A percentile compares a stretch with the other conserved stretches of the same genome.
These are phyloP conservation scores for Zosterops pallidus DNA, from an alignment of 2,113 vertebrate genomes.

Conservation along the genomic window DNA sequence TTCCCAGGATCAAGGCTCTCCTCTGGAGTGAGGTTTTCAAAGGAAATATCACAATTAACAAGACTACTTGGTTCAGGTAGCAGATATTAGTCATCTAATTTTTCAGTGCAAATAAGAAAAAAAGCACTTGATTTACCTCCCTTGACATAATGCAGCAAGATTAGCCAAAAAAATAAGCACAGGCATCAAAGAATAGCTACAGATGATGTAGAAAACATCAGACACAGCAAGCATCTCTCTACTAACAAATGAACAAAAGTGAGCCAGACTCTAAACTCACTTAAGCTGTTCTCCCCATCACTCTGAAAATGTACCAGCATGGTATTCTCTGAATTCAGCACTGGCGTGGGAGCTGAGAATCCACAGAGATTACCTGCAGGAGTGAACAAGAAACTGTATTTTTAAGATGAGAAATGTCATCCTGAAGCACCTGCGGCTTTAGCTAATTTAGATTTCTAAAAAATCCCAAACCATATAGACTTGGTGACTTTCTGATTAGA, in stretches of 20 bases:
- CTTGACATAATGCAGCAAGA: neutral
- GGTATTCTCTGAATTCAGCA: neutral
- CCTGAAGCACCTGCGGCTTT: neutral
- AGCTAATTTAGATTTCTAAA: neutral
- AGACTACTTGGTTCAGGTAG: neutral
- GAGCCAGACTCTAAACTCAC: neutral
- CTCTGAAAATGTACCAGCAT: conserved; percentile 3
- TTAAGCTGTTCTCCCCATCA: neutral
- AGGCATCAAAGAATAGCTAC: neutral
- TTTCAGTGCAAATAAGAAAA: neutral
- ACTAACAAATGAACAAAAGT: neutral
- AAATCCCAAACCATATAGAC: neutral
- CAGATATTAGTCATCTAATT: neutral
- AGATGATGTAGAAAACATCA: neutral
- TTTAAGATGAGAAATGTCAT: neutral
- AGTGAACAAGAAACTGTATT: neutral
- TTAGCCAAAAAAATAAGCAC: neutral
- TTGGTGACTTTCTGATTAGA: neutral
- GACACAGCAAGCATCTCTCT: neutral
- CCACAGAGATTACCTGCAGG: neutral
- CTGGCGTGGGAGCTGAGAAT: neutral
- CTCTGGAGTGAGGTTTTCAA: neutral
- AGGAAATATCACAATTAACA: neutral
- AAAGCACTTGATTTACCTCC: neutral
- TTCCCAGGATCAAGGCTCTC: neutral